Conservation (phyloP, 2,113 vertebrate genomes). For the Melanerpes aurifrons region DNA sequence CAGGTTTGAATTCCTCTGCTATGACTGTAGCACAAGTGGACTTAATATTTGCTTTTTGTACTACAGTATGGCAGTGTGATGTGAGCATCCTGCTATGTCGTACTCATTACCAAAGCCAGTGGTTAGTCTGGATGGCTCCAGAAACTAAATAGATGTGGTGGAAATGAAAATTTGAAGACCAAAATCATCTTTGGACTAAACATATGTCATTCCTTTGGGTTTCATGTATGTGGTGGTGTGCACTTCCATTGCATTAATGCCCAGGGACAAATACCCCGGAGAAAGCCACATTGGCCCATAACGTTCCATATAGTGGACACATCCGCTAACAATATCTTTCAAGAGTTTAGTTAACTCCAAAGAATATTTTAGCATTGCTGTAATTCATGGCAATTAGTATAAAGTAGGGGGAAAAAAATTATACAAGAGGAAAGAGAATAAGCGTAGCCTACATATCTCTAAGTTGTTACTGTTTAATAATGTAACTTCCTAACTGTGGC, state of each 20-base stretch:
- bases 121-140: neutral
- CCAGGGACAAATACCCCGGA: too few species aligned
- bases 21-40: neutral
- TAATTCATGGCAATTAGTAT: neutral
- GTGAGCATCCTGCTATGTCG: neutral
- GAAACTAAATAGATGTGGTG: accelerated
- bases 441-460: neutral
- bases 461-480: accelerated
- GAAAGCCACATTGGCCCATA: accelerated
- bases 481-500: accelerated
- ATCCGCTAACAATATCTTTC: neutral
- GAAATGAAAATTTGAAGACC: neutral
- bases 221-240: too few species aligned
- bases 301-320: neutral
- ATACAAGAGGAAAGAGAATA: neutral
- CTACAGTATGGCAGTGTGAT: accelerated
- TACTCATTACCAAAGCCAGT: neutral
- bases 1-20: neutral
- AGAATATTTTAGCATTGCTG: neutral
- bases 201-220: neutral
- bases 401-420: neutral
- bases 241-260: neutral
- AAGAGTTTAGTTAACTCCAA: neutral
- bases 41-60: neutral
- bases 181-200: neutral